Base-by-base conservation (phyloP, 2,113 vertebrate genomes). In the Scomber japonicus region DNA sequence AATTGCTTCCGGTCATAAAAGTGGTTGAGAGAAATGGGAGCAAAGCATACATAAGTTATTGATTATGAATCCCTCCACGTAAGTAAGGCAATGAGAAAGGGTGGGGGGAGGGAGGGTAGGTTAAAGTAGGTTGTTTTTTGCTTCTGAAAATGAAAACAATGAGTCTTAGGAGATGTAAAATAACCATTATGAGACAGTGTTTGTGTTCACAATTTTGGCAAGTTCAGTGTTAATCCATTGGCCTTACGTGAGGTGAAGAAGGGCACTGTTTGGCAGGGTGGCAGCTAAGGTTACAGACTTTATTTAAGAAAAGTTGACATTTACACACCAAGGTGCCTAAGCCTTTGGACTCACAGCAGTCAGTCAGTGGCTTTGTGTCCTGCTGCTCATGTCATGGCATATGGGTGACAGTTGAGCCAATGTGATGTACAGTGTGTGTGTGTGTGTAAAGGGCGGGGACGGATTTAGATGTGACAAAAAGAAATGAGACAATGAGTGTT, bases 231-330 rank as follows among this genome's bases (percentile, higher is more conserved):
- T 61, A 79, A 81, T 80, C 72, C 45, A 2, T 40, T 11, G 30
- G 55, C 66, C 48, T 79, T 63, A 9, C 60, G 56, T 3, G 27
- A 48, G 65, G 30, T 78, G 71, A 78, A 76, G 50, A 45, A 82
- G 71, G 57, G 19, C 78, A 53, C 9, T 10, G 60, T 45, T 45
- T 21, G 76, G 54, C 51, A 55, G 59, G 80, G 54, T 12, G 57
- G 60, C 75, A 70, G 80, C 70, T 59, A 48, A 82, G 67, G 81
- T 80, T 54, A 53, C 40, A 67, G 74, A 75, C 79, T 46, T 46
- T 80, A 65, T 75, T 85, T 69, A 70, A 74, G 80, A 70, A 62
- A 27, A 51, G 50, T 21, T 89, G 85, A 79, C 85, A 88, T 88
- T 86, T 83, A 81, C 69, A 67, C 81, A 57, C 19, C 55, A 5